These are phyloP conservation scores for Lepisosteus oculatus DNA, from an alignment of 2,113 vertebrate genomes.

Conservation along the genomic window DNA sequence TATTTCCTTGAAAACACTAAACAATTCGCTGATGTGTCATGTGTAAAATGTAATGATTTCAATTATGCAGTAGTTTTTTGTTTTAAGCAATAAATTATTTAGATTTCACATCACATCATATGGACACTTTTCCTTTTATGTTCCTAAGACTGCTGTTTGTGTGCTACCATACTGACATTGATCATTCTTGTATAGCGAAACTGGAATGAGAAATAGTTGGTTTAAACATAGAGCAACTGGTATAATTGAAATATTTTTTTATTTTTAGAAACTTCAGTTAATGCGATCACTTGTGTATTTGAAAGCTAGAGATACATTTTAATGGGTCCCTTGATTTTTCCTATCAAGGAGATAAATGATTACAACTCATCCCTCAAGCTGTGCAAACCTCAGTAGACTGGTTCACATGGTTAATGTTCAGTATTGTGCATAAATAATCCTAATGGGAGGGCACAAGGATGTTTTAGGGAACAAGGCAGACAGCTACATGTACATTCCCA, in stretches of 20 bases:
- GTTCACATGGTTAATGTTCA: too few relatives aligned
- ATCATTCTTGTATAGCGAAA: not conserved
- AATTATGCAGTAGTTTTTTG: constrained; percentile 5
- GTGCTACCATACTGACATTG: not conserved
- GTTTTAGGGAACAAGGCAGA: too few relatives aligned
- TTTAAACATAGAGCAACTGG: not conserved
- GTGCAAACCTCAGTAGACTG: too few relatives aligned
- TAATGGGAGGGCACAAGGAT: too few relatives aligned
- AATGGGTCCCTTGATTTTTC: too few relatives aligned
- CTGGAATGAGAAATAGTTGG: not conserved
- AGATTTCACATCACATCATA: not conserved
- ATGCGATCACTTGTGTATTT: too few relatives aligned
- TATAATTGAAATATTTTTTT: not conserved
- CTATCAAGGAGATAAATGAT: too few relatives aligned
- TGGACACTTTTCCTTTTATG: not conserved
- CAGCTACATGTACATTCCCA: too few relatives aligned
- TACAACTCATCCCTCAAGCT: too few relatives aligned
- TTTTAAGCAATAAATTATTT: not conserved
- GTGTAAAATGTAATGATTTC: not conserved
- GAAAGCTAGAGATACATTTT: too few relatives aligned
- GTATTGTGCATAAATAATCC: too few relatives aligned
- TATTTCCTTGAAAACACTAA: not conserved
- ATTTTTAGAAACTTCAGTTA: too few relatives aligned
- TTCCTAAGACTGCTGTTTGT: not conserved
- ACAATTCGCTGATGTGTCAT: not conserved